These are phyloP conservation scores for Cyphomyrus discorhynchus DNA, from an alignment of 2,113 vertebrate species.

Conservation along the genomic window DNA sequence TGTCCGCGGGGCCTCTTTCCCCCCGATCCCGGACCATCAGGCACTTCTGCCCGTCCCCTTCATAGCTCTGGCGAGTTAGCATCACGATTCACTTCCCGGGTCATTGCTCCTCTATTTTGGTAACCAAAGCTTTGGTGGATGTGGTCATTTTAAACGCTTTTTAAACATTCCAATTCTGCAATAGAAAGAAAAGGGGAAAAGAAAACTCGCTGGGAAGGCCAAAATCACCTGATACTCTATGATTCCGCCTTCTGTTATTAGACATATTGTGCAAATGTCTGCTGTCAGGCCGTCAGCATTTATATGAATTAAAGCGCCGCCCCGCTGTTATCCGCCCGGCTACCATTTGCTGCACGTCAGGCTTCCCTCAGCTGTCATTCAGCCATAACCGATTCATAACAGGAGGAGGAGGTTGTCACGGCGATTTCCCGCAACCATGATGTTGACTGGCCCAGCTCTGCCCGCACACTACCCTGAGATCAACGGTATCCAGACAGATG, in stretches of 20 bases:
- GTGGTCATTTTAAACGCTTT: background rate
- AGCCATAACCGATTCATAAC: conserved; percentile 9
- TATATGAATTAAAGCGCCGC: background rate
- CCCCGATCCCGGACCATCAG: background rate
- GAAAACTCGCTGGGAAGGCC: background rate
- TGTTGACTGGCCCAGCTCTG: background rate
- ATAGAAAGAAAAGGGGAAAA: background rate
- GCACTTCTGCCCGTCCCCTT: background rate
- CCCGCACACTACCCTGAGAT: background rate
- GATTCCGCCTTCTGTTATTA: background rate
- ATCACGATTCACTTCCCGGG: background rate
- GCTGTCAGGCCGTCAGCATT: background rate
- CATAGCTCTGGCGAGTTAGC: background rate
- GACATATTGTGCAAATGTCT: background rate
- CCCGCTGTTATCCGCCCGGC: background rate
- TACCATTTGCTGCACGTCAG: background rate
- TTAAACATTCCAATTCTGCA: background rate
- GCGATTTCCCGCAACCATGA: background rate
- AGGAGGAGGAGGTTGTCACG: background rate
- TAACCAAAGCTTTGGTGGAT: background rate
- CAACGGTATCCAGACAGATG: conserved; percentile 6
- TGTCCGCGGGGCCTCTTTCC: background rate
- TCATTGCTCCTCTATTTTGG: background rate
- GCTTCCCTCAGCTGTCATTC: background rate
- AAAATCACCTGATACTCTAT: background rate